Conservation (phyloP, 1,140 invertebrate genomes). For the Cotesia typhae region DNA sequence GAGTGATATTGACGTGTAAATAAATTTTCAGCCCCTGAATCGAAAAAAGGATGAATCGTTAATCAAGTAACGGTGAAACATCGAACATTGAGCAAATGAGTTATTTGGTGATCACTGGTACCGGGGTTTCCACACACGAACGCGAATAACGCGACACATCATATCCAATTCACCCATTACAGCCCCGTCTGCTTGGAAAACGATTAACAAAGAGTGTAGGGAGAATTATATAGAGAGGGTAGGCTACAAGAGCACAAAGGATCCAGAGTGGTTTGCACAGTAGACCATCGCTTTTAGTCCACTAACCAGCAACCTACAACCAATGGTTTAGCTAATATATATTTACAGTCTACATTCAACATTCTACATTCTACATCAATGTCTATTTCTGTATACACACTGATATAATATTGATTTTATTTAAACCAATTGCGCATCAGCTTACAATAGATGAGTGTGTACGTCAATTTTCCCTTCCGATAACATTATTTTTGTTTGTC, state of each 20-base stretch:
- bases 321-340: background rate
- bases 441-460: too few species aligned
- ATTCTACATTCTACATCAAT: too few species aligned
- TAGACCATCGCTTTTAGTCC: conserved; percentile 14
- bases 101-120: background rate
- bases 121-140: background rate
- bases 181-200: conserved; percentile 11
- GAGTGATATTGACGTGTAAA: too few species aligned
- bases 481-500: too few species aligned
- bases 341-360: background rate
- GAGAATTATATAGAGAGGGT: background rate
- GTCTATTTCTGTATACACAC: background rate
- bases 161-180: conserved; percentile 30
- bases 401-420: conserved; percentile 3
- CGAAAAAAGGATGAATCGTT: background rate
- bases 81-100: background rate
- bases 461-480: too few species aligned
- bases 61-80: background rate
- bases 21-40: too few species aligned
- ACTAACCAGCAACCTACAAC: background rate
- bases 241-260: background rate
- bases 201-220: conserved; percentile 34
- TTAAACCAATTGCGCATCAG: conserved; percentile 1
- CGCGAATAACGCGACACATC: background rate
- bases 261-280: conserved; percentile 23